phyloP scores from a whole-genome alignment of 2,888 invertebrate species.

The Ctenicera cuprea region DNA sequence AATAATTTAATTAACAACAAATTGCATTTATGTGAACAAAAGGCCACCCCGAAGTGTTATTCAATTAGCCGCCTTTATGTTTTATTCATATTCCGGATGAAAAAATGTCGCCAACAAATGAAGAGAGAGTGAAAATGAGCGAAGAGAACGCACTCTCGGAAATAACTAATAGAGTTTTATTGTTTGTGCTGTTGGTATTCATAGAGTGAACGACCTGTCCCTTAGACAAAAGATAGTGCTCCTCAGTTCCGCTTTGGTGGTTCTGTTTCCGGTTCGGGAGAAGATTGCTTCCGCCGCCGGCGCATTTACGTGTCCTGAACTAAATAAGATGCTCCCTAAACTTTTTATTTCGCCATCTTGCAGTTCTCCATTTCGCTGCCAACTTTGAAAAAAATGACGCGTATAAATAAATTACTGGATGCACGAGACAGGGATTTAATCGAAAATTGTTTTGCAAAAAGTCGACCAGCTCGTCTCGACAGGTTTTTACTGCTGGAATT shows the following conservation, averaged over 20 bases:
- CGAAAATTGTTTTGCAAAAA: constrained; percentile 27
- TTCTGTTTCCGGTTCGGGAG: constrained; percentile 50
- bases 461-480: constrained; percentile 60
- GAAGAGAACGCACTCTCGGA: constrained; percentile 30
- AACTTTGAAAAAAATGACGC: neutral
- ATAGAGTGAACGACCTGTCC: constrained; percentile 55
- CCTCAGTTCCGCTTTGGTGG: constrained; percentile 53
- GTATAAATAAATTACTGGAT: constrained; percentile 21
- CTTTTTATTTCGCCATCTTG: constrained; percentile 25
- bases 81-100: constrained; percentile 37
- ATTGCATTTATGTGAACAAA: constrained; percentile 32
- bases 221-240: constrained; percentile 53
- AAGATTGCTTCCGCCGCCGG: constrained; percentile 51
- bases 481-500: constrained; percentile 59
- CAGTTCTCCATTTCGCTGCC: neutral
- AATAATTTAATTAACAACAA: constrained; percentile 27
- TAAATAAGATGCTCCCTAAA: constrained; percentile 34
- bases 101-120: constrained; percentile 24
- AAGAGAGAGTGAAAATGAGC: constrained; percentile 14
- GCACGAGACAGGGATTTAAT: constrained; percentile 28
- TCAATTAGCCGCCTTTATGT: constrained; percentile 40
- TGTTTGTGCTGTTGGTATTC: constrained; percentile 50
- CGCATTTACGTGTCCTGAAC: constrained; percentile 38
- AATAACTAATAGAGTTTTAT: constrained; percentile 53
- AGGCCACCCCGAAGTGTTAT: constrained; percentile 37